Base-by-base conservation (phyloP, 2,797 vertebrate genomes). In the Discoglossus pictus region DNA sequence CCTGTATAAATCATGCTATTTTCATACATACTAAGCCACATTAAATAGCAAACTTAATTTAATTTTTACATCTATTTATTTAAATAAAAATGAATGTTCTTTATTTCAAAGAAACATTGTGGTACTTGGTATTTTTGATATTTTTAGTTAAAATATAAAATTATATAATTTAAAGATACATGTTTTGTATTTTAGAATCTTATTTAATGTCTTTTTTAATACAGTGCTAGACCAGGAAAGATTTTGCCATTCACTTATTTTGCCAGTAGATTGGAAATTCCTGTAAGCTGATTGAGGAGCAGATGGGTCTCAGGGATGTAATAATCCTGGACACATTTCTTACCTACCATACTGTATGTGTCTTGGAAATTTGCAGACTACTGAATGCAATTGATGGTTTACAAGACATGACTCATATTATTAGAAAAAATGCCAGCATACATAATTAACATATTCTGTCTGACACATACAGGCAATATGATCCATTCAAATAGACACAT, bases 281-380 rank as follows among this genome's bases (percentile, higher is more conserved):
- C 53, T 63, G 58, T 71, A 71, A 71, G 68, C 68, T 71, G 68
- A 71, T 71, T 59, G 61, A 71, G 53, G 52, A 71, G 61, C 68
- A 71, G 68, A 71, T 71, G 68, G 68, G 61, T 58, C 63, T 48
- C 53, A 44, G 68, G 59, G 54, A 52, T 71, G 54, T 35, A 71
- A 50, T 71, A 71, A 71, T 71, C 68, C 68, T 44, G 43, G 27
- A 42, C 46, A 59, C 61, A 65, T 59, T 58, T 59, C 68, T 71
- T 71, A 65, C 68, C 61, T 71, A 58, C n/a, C n/a, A n/a, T n/a
- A n/a, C 60, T 31, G 58, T 48, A 43, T 51, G 46, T 40, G 54
- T 51, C 50, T 61, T 62, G 34, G 25, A 54, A 54, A 69, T 62
- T 11, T 60, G 59, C 59, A 62, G 58, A 27, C 34, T 25, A 8